Conservation (phyloP, 2,113 vertebrate species). For the Parus major region DNA sequence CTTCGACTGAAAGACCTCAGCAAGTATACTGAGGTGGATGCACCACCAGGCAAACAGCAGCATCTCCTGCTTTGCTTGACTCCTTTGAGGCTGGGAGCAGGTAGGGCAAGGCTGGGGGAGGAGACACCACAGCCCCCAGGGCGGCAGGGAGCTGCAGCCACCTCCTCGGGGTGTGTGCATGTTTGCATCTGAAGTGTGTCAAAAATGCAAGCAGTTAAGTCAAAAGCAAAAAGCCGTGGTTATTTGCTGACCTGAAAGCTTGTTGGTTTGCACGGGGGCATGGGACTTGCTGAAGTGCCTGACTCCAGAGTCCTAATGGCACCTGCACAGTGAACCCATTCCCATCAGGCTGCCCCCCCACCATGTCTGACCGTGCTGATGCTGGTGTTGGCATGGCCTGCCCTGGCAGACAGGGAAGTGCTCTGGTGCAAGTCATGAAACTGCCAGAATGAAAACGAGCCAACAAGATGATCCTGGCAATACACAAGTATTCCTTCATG, state of each 20-base stretch:
- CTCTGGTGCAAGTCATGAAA: not conserved
- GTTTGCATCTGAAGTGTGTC: not conserved
- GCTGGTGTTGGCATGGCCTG: rapidly evolving
- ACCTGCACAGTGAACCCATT: not conserved
- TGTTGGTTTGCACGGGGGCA: not conserved
- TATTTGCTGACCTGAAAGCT: not conserved
- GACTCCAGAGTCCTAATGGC: not conserved
- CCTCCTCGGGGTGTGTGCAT: rapidly evolving
- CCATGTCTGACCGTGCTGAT: not conserved
- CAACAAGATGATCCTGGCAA: not conserved
- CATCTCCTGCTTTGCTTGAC: not conserved
- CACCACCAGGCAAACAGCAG: not conserved
- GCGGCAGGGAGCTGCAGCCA: not conserved
- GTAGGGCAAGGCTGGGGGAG: not conserved
- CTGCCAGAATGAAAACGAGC: not conserved
- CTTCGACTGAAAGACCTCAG: not conserved
- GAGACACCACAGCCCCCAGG: not conserved
- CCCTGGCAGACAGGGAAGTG: not conserved
- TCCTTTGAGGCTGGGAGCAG: rapidly evolving
- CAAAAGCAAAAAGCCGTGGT: not conserved
- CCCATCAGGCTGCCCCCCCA: not conserved
- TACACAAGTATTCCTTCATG: rapidly evolving
- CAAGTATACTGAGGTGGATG: not conserved
- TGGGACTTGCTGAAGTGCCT: too few relatives aligned
- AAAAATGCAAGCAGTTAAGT: not conserved